These are phyloP conservation scores for Danionella dracula DNA, from an alignment of 2,797 vertebrate species.

Conservation along the genomic window DNA sequence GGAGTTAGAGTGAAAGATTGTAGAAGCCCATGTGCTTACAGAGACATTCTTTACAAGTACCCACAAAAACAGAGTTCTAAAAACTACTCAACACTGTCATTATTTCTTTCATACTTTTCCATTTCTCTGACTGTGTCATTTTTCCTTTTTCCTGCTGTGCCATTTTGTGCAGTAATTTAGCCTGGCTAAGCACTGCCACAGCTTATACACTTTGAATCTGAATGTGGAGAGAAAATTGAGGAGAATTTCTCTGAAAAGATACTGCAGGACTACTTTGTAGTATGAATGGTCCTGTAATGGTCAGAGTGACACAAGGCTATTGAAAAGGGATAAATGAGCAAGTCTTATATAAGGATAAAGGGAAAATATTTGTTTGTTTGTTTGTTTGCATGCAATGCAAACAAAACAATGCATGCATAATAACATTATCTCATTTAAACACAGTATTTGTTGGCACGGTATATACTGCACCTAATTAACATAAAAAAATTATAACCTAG, in stretches of 20 bases:
- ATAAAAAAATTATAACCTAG: too few species aligned
- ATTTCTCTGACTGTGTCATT: neutral
- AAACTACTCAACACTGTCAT: conserved; percentile 39
- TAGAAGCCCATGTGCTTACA: too few species aligned
- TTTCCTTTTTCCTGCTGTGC: neutral
- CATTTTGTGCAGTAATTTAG: conserved; percentile 24
- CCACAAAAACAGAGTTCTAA: conserved; percentile 51
- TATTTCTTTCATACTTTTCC: conserved; percentile 33
- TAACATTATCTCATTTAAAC: too few species aligned
- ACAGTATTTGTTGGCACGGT: too few species aligned
- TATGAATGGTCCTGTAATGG: conserved; percentile 21
- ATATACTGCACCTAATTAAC: too few species aligned
- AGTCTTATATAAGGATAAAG: too few species aligned
- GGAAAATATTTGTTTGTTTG: too few species aligned
- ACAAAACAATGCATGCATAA: too few species aligned
- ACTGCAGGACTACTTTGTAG: neutral
- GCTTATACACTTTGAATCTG: conserved; percentile 30
- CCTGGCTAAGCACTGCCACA: conserved; percentile 5
- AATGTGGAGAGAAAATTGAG: neutral
- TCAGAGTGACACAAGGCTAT: conserved; percentile 32
- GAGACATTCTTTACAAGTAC: too few species aligned
- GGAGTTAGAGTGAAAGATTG: too few species aligned
- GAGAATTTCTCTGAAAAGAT: neutral
- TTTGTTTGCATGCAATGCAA: too few species aligned
- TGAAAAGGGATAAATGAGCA: too few species aligned